Base-by-base conservation (phyloP, 2,113 vertebrate species). In the Hassar affinis region DNA sequence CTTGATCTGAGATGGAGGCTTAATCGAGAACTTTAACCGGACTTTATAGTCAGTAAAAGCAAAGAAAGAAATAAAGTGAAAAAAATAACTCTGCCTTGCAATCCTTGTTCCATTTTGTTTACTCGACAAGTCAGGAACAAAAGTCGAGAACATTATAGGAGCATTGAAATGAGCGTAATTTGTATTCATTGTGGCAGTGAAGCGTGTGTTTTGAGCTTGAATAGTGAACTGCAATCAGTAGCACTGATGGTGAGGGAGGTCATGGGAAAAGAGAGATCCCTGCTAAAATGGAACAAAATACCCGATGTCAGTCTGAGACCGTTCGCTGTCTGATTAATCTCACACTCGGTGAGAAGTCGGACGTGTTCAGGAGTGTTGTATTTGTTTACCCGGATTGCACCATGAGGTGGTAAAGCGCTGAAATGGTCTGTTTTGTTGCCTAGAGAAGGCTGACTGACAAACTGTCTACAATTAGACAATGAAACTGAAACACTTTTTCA, bases 91-190 rank as follows among this genome's bases (percentile, higher is more conserved):
- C 56, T 61, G 66, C 82, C 79, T 77, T 71, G 80, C 79, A 69
- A 79, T 38, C 47, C 77, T 68, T 17, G 54, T 79, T 87, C 71
- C 80, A 52, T 64, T 90, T 64, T 84, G 84, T 89, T 89, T 88
- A 81, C 69, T 59, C 78, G 30, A 20, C 68, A 64, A 86, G 77
- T 86, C 87, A 79, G 80, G 54, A 84, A 85, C 86, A 87, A 78
- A 86, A 86, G 82, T 82, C 78, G 82, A 81, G 78, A 81, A 78
- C 87, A 81, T 86, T 86, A 85, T 83, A 54, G 64, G 57, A 57
- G 84, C 81, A 84, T 86, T 69, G 76, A 84, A 87, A 88, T 78
- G 76, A 90, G 85, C 80, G 83, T 79, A 86, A 87, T 90, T 90
- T 88, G 79, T 83, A 86, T 88, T 82, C 83, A 83, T 85, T 83